Evolutionary conservation across 2,113 vertebrate genomes (phyloP).

Genomic region (Centrocercus urophasianus): DNA sequence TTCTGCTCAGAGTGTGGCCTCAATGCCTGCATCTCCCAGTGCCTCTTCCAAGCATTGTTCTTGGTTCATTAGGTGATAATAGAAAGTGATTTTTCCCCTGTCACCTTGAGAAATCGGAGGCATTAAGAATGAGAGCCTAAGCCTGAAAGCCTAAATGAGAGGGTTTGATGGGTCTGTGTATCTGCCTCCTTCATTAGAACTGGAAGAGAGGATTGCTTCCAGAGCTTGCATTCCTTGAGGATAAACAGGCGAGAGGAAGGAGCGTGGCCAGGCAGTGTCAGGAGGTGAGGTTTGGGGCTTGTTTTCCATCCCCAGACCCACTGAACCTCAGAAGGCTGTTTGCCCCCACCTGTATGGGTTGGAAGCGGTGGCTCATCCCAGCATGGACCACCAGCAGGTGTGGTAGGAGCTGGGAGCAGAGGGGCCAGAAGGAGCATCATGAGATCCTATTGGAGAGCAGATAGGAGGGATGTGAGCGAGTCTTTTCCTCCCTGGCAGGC

Average conservation of each 20-base stretch:
- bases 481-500: background rate
- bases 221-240: background rate
- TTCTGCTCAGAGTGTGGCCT: background rate
- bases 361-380: background rate
- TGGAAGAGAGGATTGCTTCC: background rate
- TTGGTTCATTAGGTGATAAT: conserved; percentile 66
- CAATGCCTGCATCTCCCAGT: background rate
- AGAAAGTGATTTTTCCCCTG: conserved; percentile 61
- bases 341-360: background rate
- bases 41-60: conserved; percentile 39
- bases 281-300: background rate
- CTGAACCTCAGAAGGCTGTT: background rate
- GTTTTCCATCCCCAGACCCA: background rate
- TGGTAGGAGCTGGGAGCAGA: background rate
- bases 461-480: background rate
- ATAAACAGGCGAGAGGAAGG: background rate
- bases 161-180: conserved; percentile 42
- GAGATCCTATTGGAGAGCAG: background rate
- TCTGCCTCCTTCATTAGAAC: conserved; percentile 51
- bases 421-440: too few species aligned
- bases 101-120: conserved; percentile 58
- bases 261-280: accelerated
- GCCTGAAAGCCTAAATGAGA: conserved; percentile 64
- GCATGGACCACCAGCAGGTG: background rate
- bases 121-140: conserved; percentile 63